Conservation (phyloP, 2,888 invertebrate genomes). For the Cephonodes hylas region DNA sequence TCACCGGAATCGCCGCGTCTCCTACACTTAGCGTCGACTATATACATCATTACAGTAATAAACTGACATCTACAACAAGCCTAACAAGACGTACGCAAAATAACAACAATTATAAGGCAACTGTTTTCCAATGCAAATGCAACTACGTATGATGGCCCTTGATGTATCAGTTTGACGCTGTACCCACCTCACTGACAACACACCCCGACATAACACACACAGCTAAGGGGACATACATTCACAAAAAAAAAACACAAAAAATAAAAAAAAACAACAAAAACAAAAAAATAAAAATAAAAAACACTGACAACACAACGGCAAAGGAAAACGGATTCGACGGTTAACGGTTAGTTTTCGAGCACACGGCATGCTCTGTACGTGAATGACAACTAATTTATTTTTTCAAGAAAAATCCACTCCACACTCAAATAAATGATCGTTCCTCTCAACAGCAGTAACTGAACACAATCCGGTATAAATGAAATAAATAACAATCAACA, state of each 20-base stretch:
- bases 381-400: conserved; percentile 37
- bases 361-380: conserved; percentile 68
- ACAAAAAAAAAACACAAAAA: conserved; percentile 57
- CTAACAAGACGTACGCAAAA: conserved; percentile 72
- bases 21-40: conserved; percentile 44
- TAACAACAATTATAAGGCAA: conserved; percentile 66
- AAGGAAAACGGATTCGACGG: conserved; percentile 65
- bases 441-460: conserved; percentile 69
- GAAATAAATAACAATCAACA: conserved; percentile 36
- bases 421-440: conserved; percentile 70
- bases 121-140: conserved; percentile 62
- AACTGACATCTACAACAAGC: conserved; percentile 75
- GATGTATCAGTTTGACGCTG: conserved; percentile 65
- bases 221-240: conserved; percentile 67
- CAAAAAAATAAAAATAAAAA: conserved; percentile 46
- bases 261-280: conserved; percentile 46
- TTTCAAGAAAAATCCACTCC: conserved; percentile 75
- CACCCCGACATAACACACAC: conserved; percentile 60
- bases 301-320: conserved; percentile 75
- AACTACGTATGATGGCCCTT: conserved; percentile 57
- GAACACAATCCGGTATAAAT: conserved; percentile 58
- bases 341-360: conserved; percentile 54
- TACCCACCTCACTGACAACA: conserved; percentile 62
- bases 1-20: conserved; percentile 54
- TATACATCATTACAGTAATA: conserved; percentile 54